phyloP scores from a whole-genome alignment of 2,888 invertebrate genomes.

The Dryadula phaetusa region DNA sequence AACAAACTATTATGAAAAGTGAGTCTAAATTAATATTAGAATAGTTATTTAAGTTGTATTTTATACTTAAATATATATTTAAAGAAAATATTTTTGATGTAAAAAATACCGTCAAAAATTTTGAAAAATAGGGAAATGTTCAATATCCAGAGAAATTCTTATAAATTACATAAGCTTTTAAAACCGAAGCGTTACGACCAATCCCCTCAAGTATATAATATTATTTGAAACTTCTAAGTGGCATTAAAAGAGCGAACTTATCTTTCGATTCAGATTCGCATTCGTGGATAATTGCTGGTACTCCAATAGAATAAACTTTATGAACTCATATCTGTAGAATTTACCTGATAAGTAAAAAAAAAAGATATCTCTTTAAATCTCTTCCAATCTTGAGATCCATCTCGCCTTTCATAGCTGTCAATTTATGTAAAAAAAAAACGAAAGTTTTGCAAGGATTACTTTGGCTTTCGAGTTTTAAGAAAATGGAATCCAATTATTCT shows the following conservation, averaged over 20 bases:
- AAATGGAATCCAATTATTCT: conserved; percentile 49
- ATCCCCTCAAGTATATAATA: conserved; percentile 34
- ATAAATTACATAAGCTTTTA: conserved; percentile 27
- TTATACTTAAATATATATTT: neutral
- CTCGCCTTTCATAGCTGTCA: conserved; percentile 54
- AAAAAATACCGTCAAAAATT: no score
- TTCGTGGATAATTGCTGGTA: conserved; percentile 45
- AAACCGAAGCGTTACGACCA: conserved; percentile 25
- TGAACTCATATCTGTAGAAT: conserved; percentile 48
- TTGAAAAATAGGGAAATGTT: conserved; percentile 3
- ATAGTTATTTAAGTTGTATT: neutral
- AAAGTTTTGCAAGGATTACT: conserved; percentile 52
- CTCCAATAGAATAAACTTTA: conserved; percentile 45
- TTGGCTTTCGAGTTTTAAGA: conserved; percentile 49
- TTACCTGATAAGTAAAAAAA: conserved; percentile 51
- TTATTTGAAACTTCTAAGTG: conserved; percentile 43
- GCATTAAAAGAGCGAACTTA: conserved; percentile 40
- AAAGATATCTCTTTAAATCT: conserved; percentile 53
- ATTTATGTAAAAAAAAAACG: conserved; percentile 54
- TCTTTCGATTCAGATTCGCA: conserved; percentile 36
- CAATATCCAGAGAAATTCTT: neutral
- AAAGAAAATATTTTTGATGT: no score
- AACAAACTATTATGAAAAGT: conserved; percentile 14
- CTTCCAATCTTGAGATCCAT: conserved; percentile 53
- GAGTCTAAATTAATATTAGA: conserved; percentile 9